Conservation (phyloP, 2,113 vertebrate genomes). For the Megatriorchis doriae region DNA sequence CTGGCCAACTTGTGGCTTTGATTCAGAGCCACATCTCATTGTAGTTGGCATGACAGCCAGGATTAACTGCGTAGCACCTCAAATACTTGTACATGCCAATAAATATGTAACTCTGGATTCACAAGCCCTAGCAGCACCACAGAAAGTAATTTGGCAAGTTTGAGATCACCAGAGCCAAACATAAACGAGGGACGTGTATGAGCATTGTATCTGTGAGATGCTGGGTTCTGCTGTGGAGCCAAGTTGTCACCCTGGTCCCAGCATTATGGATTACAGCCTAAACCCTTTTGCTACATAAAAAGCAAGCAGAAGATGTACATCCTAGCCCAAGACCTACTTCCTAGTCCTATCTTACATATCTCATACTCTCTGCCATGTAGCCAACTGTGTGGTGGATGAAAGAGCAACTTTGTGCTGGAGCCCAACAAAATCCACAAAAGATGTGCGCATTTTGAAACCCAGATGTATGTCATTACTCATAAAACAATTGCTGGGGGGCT, state of each 20-base stretch:
- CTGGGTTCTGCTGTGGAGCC: background rate
- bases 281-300: background rate
- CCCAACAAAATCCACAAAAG: background rate
- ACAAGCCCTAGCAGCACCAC: background rate
- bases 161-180: background rate
- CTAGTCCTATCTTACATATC: background rate
- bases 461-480: background rate
- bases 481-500: background rate
- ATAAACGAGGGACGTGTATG: rapidly evolving
- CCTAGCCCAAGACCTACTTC: background rate
- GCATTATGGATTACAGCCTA: background rate
- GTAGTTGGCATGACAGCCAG: background rate
- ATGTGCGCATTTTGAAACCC: background rate
- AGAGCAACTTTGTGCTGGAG: background rate
- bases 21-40: background rate
- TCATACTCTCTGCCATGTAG: rapidly evolving
- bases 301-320: background rate
- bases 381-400: background rate
- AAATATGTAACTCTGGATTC: background rate
- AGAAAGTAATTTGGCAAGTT: background rate
- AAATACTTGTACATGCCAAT: background rate
- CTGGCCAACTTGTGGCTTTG: background rate
- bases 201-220: background rate
- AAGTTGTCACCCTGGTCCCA: background rate
- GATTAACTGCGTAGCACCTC: background rate